phyloP scores from a whole-genome alignment of 2,888 invertebrate genomes.

The Mellilla xanthometata region DNA sequence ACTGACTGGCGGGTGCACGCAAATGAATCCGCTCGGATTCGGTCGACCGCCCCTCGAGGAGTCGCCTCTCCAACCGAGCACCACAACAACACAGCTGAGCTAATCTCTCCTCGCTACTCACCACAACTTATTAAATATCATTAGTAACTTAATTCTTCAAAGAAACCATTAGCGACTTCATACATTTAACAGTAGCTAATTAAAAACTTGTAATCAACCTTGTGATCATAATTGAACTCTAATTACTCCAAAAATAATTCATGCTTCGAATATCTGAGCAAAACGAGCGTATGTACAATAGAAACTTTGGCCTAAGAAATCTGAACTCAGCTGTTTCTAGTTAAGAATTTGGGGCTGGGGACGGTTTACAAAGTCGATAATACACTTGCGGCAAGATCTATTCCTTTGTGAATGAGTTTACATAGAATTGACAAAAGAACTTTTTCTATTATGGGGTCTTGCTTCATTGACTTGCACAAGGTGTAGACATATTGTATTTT shows the following conservation, averaged over 20 bases:
- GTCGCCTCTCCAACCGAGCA: conserved; percentile 29
- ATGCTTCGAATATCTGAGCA: conserved; percentile 9
- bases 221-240: conserved; percentile 11
- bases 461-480: conserved; percentile 38
- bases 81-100: conserved; percentile 56
- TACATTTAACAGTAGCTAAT: conserved; percentile 18
- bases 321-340: conserved; percentile 3
- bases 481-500: conserved; percentile 33
- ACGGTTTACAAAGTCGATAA: conserved; percentile 18
- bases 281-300: conserved; percentile 12
- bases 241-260: conserved; percentile 22
- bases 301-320: neutral
- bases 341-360: conserved; percentile 6
- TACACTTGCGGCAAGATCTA: conserved; percentile 23
- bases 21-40: conserved; percentile 31
- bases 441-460: conserved; percentile 37
- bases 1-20: conserved; percentile 46
- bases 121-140: conserved; percentile 18
- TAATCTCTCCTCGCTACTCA: conserved; percentile 29
- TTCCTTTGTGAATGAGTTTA: conserved; percentile 43
- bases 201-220: conserved; percentile 16
- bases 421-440: conserved; percentile 45
- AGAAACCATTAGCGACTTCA: conserved; percentile 13
- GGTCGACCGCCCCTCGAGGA: conserved; percentile 34
- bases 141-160: conserved; percentile 20